Evolutionary conservation across 1,140 invertebrate species (phyloP).

Genomic region (Delia radicum): DNA sequence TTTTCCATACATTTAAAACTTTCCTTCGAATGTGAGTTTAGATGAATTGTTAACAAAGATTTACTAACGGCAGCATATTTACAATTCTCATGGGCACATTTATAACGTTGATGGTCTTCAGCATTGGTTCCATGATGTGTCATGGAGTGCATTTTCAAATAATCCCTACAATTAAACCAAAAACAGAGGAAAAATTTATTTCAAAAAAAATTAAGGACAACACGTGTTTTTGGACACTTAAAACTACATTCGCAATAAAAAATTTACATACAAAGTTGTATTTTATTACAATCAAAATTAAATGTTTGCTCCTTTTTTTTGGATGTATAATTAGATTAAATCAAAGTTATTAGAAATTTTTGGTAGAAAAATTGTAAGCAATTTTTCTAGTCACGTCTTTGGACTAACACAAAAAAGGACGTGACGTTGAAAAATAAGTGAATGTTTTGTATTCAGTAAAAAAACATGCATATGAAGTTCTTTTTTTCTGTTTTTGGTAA

Average conservation of each 20-base stretch:
- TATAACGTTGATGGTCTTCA: neutral
- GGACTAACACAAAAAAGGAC: neutral
- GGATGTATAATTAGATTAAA: constrained; percentile 18
- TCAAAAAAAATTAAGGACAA: neutral
- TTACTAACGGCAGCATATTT: constrained; percentile 34
- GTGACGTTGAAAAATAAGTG: neutral
- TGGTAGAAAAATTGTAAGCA: constrained; percentile 2
- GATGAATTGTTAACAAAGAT: constrained; percentile 37
- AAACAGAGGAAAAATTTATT: neutral
- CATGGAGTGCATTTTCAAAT: constrained; percentile 18
- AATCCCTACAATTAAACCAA: neutral
- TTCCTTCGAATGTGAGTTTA: constrained; percentile 41
- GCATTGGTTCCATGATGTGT: constrained; percentile 30
- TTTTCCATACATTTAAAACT: constrained; percentile 35
- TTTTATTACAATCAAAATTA: constrained; percentile 18
- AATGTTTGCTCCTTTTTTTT: neutral
- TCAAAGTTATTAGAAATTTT: constrained; percentile 23
- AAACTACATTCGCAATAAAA: neutral
- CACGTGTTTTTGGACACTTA: neutral
- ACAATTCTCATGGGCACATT: constrained; percentile 35
- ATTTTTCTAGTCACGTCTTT: constrained; percentile 14
- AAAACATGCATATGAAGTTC: neutral
- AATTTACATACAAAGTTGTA: neutral
- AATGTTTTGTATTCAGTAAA: neutral
- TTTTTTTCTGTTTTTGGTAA: neutral